Conservation (phyloP, 1,140 invertebrate species). For the Bombus impatiens region DNA sequence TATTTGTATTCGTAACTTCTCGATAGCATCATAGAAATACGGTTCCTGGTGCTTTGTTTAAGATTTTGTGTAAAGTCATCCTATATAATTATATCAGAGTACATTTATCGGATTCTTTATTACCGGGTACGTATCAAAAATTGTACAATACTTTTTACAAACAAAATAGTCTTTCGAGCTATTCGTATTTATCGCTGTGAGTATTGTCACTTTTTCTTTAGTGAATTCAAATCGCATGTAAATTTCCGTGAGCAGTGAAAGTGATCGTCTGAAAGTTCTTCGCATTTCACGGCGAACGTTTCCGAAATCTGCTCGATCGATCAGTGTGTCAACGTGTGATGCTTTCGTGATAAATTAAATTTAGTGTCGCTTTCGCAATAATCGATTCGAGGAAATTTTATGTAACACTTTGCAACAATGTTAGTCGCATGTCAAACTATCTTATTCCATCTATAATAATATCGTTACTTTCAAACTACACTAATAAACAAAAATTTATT, state of each 20-base stretch:
- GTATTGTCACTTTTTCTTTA: background rate
- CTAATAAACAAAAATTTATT: too few species aligned
- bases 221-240: slow-evolving; percentile 43
- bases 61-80: background rate
- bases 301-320: slow-evolving; percentile 43
- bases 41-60: background rate
- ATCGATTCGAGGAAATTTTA: slow-evolving; percentile 11
- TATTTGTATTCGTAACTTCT: background rate
- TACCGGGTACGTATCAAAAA: background rate
- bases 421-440: background rate
- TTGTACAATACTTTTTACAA: background rate
- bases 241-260: slow-evolving; percentile 56
- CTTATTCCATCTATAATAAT: background rate
- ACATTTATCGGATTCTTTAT: background rate
- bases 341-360: slow-evolving; percentile 30
- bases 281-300: slow-evolving; percentile 48
- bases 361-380: slow-evolving; percentile 26
- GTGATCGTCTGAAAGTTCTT: slow-evolving; percentile 45
- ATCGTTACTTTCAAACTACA: background rate
- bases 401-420: background rate
- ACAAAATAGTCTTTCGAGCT: background rate
- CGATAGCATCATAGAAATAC: background rate
- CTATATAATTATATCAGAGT: background rate
- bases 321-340: slow-evolving; percentile 11
- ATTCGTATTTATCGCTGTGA: background rate